Evolutionary conservation across 2,888 invertebrate genomes (phyloP).

Genomic region (Cylloceria caligata): DNA sequence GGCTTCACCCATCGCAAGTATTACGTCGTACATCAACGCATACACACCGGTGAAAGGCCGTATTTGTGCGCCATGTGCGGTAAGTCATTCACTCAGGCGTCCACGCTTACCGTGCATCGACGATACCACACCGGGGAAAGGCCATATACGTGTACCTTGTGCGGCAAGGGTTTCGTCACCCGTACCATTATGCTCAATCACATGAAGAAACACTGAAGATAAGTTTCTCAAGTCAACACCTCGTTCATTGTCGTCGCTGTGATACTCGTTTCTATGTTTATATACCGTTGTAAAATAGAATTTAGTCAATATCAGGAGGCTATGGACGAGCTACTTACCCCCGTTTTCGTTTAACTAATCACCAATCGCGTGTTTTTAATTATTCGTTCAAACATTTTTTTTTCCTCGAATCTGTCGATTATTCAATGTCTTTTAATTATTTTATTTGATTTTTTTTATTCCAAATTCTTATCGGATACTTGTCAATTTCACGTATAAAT

Average conservation of each 20-base stretch:
- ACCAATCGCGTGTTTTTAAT: not conserved
- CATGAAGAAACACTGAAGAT: constrained; percentile 82
- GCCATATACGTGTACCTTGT: constrained; percentile 83
- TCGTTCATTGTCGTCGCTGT: constrained; percentile 68
- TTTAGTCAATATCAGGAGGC: constrained; percentile 19
- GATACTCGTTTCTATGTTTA: constrained; percentile 68
- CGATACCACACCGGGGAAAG: constrained; percentile 83
- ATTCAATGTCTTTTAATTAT: not conserved
- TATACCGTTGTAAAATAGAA: constrained; percentile 51
- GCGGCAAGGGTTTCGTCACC: constrained; percentile 84
- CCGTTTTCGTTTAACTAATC: not conserved
- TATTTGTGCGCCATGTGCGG: constrained; percentile 85
- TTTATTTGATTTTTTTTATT: not conserved
- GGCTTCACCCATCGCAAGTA: constrained; percentile 84
- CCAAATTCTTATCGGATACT: not conserved
- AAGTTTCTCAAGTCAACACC: constrained; percentile 41
- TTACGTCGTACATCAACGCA: constrained; percentile 83
- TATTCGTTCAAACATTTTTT: not conserved
- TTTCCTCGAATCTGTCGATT: not conserved
- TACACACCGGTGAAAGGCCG: constrained; percentile 85
- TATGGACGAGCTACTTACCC: not conserved
- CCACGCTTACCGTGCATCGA: constrained; percentile 82
- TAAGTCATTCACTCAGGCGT: constrained; percentile 83
- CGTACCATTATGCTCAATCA: constrained; percentile 84
- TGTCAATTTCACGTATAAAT: too few relatives aligned